Conservation (phyloP, 2,888 invertebrate genomes). For the Agriotes lineatus region DNA sequence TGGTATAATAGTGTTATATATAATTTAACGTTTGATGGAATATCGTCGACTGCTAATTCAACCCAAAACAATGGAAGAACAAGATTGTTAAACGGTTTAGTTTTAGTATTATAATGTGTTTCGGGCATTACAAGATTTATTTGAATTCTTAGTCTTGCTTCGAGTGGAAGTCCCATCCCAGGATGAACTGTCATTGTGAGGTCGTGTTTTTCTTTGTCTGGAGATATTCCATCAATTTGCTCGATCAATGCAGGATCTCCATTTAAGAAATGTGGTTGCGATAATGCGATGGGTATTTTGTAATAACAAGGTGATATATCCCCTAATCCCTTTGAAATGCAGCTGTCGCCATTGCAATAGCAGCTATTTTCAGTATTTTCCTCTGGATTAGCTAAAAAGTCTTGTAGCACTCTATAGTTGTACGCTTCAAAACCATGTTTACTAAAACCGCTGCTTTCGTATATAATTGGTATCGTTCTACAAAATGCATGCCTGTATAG, state of each 20-base stretch:
- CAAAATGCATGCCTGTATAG: constrained; percentile 84
- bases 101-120: constrained; percentile 72
- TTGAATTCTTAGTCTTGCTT: constrained; percentile 76
- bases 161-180: constrained; percentile 76
- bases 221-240: constrained; percentile 73
- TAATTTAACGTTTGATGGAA: constrained; percentile 53
- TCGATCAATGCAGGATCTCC: constrained; percentile 72
- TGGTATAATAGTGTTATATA: constrained; percentile 51
- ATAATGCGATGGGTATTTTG: constrained; percentile 79
- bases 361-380: constrained; percentile 74
- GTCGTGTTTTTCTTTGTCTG: constrained; percentile 70
- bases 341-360: constrained; percentile 76
- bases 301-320: constrained; percentile 69
- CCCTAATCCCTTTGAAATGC: constrained; percentile 73
- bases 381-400: constrained; percentile 71
- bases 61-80: constrained; percentile 80
- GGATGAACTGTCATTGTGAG: constrained; percentile 78
- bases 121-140: constrained; percentile 78
- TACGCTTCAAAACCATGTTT: constrained; percentile 71
- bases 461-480: constrained; percentile 73
- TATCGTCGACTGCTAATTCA: constrained; percentile 68
- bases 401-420: constrained; percentile 72
- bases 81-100: constrained; percentile 73
- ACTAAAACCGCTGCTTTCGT: constrained; percentile 58
- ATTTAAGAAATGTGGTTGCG: constrained; percentile 73